Conservation (phyloP, 2,113 vertebrate genomes). For the Fulmarus glacialis region DNA sequence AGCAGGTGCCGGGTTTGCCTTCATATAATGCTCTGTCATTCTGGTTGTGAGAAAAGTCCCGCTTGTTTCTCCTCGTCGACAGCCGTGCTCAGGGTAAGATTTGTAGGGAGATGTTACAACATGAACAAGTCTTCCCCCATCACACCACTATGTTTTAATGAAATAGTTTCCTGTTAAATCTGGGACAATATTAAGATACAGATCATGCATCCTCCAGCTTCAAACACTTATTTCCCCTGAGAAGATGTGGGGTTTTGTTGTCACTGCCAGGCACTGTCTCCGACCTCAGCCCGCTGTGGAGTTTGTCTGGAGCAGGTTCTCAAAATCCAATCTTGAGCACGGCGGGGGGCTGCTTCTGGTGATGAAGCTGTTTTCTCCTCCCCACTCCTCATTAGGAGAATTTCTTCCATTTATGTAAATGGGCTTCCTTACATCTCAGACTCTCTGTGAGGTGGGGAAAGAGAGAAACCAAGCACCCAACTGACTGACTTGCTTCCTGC, state of each 20-base stretch:
- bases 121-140: neutral
- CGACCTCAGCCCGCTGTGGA: neutral
- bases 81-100: neutral
- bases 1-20: neutral
- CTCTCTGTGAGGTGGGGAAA: neutral
- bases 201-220: neutral
- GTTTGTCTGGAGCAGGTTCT: neutral
- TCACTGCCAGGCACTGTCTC: neutral
- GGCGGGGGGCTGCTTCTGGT: neutral
- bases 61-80: accelerated
- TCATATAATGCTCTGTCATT: neutral
- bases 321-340: neutral
- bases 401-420: neutral
- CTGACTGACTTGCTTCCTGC: neutral
- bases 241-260: neutral
- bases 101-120: neutral
- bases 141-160: neutral
- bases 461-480: neutral
- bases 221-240: neutral
- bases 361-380: neutral
- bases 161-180: neutral
- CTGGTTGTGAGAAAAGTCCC: neutral
- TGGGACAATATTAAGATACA: neutral
- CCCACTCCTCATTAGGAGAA: neutral
- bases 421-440: neutral